Conservation (phyloP, 2,797 vertebrate species). For the Onychomys arenicola region DNA sequence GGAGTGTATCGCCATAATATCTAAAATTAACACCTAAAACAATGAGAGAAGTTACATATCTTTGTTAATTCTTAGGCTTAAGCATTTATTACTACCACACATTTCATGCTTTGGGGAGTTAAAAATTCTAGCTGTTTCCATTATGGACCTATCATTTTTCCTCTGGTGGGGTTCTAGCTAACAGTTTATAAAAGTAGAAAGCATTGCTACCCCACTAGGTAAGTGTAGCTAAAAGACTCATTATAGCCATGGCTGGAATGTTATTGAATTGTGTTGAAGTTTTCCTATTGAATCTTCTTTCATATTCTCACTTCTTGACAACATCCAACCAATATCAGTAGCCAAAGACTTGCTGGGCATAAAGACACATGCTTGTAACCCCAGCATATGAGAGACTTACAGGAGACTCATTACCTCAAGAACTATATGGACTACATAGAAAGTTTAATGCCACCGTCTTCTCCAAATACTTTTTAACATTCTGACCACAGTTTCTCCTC, state of each 20-base stretch:
- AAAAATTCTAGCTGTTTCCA: background rate
- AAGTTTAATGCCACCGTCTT: background rate
- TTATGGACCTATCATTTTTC: background rate
- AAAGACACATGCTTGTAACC: background rate
- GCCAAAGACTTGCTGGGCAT: background rate
- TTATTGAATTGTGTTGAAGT: background rate
- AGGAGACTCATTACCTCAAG: background rate
- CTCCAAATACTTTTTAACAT: background rate
- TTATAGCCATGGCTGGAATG: background rate
- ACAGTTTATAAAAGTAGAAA: background rate
- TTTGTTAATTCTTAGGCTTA: background rate
- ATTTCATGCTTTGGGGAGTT: background rate
- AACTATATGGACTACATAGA: background rate
- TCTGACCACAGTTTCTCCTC: background rate
- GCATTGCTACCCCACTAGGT: background rate
- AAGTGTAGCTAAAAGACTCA: background rate
- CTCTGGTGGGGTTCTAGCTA: background rate
- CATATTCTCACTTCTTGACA: background rate
- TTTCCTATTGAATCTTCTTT: constrained; percentile 13
- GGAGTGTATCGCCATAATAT: background rate
- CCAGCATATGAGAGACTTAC: background rate
- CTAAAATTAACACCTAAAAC: constrained; percentile 47
- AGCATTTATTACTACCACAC: background rate
- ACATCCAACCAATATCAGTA: background rate
- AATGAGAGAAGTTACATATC: background rate